Evolutionary conservation across 2,888 invertebrate species (phyloP).

Genomic region (Entomobrya proxima): DNA sequence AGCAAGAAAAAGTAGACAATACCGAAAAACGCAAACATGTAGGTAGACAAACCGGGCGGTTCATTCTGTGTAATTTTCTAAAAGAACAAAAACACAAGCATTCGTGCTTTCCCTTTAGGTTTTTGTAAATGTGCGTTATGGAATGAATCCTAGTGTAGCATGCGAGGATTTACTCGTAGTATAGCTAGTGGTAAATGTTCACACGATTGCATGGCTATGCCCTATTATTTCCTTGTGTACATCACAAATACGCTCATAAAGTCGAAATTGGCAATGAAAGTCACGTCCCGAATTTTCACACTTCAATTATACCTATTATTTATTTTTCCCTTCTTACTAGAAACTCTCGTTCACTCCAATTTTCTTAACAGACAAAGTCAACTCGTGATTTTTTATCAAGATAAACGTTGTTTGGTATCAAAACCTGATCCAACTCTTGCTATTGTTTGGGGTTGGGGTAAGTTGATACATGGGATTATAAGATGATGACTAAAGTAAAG

Average conservation of each 20-base stretch:
- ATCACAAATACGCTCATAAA: constrained; percentile 39
- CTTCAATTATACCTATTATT: constrained; percentile 75
- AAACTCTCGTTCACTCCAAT: constrained; percentile 68
- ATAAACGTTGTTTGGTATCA: background rate
- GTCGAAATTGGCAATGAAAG: constrained; percentile 70
- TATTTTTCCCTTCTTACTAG: constrained; percentile 70
- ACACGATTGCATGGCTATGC: background rate
- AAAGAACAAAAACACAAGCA: background rate
- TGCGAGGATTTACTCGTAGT: background rate
- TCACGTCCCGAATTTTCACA: constrained; percentile 75
- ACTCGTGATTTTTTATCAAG: constrained; percentile 55
- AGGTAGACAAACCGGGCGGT: background rate
- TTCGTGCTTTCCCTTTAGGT: background rate
- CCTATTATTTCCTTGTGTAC: background rate
- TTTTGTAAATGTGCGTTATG: constrained; percentile 3
- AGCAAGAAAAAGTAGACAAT: background rate
- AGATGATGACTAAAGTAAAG: too few species aligned
- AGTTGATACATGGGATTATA: background rate
- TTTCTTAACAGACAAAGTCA: constrained; percentile 49
- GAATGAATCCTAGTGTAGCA: constrained; percentile 10
- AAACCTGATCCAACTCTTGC: background rate
- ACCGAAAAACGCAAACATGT: background rate
- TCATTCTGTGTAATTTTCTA: background rate
- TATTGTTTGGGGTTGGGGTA: background rate
- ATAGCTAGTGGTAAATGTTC: background rate